Conservation (phyloP, 2,113 vertebrate genomes). For the Pseudorasbora parva region DNA sequence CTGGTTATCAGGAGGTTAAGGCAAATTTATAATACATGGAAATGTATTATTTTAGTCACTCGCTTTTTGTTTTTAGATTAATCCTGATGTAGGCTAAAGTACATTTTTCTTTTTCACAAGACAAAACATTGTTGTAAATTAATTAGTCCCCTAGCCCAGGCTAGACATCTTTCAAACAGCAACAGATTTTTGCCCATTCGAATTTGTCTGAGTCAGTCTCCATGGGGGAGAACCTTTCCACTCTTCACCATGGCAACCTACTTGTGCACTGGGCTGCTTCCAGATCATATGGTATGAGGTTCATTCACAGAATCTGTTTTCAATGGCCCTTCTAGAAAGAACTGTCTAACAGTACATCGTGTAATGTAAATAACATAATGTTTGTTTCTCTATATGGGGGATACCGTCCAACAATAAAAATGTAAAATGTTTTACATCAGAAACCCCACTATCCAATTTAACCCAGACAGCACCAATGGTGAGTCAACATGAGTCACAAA, state of each 20-base stretch:
- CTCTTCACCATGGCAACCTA: constrained; percentile 59
- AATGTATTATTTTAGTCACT: background rate
- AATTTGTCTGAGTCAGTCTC: constrained; percentile 52
- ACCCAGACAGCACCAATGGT: background rate
- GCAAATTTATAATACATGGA: background rate
- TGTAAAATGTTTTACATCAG: constrained; percentile 19
- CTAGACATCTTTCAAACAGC: constrained; percentile 14
- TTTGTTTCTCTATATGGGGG: background rate
- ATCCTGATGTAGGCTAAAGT: background rate
- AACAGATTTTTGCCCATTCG: constrained; percentile 21
- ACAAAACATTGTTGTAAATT: background rate
- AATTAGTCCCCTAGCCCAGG: background rate
- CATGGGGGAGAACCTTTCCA: constrained; percentile 44
- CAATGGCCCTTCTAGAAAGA: constrained; percentile 28
- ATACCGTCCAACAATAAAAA: background rate
- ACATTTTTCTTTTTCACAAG: background rate
- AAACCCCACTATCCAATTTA: background rate
- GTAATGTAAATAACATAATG: background rate
- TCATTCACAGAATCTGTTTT: constrained; percentile 52
- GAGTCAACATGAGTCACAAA: constrained; percentile 15
- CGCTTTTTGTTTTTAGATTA: background rate
- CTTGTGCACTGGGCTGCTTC: constrained; percentile 45
- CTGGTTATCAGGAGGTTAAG: too few relatives aligned
- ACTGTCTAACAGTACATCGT: constrained; percentile 1
- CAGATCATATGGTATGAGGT: constrained; percentile 43